Evolutionary conservation across 2,113 vertebrate species (phyloP), one percentile per base, ranked within the genome.

Genomic region (Oxyruncus cristatus): DNA sequence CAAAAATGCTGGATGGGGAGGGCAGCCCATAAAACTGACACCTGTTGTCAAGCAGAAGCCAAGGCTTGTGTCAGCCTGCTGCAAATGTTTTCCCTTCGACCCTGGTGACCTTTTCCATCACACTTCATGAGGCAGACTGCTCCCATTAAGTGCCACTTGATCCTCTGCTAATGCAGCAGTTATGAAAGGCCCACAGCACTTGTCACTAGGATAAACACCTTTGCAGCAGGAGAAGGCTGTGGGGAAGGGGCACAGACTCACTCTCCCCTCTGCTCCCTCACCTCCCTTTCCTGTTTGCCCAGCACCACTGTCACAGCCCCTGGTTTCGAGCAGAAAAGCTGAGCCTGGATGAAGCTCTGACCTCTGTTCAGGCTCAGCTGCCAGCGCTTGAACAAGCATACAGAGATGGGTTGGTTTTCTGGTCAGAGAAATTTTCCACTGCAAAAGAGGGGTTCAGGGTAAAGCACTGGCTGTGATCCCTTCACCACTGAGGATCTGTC

Each of bases 191-290:
- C 59, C 95, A 95, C 21, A 87, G 89, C 80, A 89, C 94, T 96
- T 96, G 96, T 96, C 96, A 97, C 49, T 96, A 74, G 95, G 95
- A 97, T 97, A 96, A 97, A 97, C 97, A 97, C 97, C 96, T 96
- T 50, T 9, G 5, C n/a, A 26, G 80, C 3, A 8, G 89, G 78
- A 86, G 71, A 55, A 39, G 52, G 58, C 46, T 68, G 63, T 0
- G 2, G 77, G 37, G 75, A 86, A 95, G 83, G 85, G 83, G 35
- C 80, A 67, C 46, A 28, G n/a, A 35, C 62, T n/a, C 15, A 1
- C 50, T 26, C 58, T 65, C 14, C 55, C 58, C 63, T 42, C n/a
- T 37, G 74, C 65, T 87, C 67, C 66, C 78, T 85, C 70, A 2
- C 2, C 5, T 42, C 52, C n/a, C 52, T 9, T 27, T 32, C 16